A percentile compares a stretch with the other conserved stretches of the same genome.
These are phyloP conservation scores for Calephelis nemesis DNA, from an alignment of 1,140 invertebrate species.

Conservation along the genomic window DNA sequence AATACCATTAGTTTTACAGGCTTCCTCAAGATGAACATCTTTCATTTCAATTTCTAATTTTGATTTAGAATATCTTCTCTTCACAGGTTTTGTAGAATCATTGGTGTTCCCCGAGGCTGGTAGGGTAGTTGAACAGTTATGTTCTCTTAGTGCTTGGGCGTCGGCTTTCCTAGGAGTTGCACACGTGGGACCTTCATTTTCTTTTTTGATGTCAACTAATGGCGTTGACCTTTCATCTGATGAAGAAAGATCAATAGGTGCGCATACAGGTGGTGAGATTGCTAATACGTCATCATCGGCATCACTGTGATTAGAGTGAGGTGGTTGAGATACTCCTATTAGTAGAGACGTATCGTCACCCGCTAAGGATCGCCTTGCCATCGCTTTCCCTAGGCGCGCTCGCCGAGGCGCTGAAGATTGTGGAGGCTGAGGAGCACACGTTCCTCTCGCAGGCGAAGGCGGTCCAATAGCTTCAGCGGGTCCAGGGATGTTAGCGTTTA, in stretches of 20 bases:
- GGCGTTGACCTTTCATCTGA: slow-evolving; percentile 71
- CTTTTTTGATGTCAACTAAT: slow-evolving; percentile 74
- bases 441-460: slow-evolving; percentile 83
- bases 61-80: slow-evolving; percentile 65
- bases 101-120: slow-evolving; percentile 39
- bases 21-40: slow-evolving; percentile 69
- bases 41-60: slow-evolving; percentile 76
- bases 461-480: slow-evolving; percentile 81
- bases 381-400: slow-evolving; percentile 84
- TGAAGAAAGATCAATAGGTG: slow-evolving; percentile 71
- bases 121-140: slow-evolving; percentile 52
- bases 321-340: slow-evolving; percentile 44
- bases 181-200: slow-evolving; percentile 67
- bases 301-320: slow-evolving; percentile 44
- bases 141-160: slow-evolving; percentile 66
- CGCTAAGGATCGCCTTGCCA: slow-evolving; percentile 80
- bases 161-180: slow-evolving; percentile 58
- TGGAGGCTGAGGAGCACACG: slow-evolving; percentile 79
- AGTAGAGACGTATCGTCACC: slow-evolving; percentile 65
- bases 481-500: slow-evolving; percentile 69
- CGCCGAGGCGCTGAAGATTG: slow-evolving; percentile 66
- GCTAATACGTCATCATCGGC: slow-evolving; percentile 69
- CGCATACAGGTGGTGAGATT: slow-evolving; percentile 64
- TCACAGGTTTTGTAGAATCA: slow-evolving; percentile 58
- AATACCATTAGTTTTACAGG: slow-evolving; percentile 74